Evolutionary conservation across 92 coral and sea anemone species (phyloP), one percentile per base, ranked within the genome.

Genomic region (Actinostola sp.): DNA sequence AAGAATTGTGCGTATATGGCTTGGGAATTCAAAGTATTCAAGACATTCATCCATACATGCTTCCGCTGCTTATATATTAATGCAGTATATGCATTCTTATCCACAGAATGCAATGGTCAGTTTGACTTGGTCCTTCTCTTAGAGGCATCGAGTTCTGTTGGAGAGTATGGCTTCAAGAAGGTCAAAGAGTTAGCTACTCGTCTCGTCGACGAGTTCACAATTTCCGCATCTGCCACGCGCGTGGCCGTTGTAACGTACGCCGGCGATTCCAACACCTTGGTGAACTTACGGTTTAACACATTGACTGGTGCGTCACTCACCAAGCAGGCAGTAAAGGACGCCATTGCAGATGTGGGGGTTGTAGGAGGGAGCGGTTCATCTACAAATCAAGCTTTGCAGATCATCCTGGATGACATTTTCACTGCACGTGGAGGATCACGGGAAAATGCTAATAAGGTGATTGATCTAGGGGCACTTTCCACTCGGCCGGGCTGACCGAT

Each of bases 201-300:
- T 13, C 82, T 89, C 8, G 76, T 86, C 31, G 83, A 82, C 42
- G 92, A 89, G 3, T 89, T 89, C 29, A 80, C 89, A 2, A 65
- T 89, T 28, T 32, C 60, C 0, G 70, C 41, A 16, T 31, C 48
- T 15, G 67, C 66, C 10, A 70, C 96, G 8, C 91, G 79, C 11
- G 86, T 86, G 15, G 85, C 92, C 36, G 29, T 89, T 25, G 67
- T 89, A 32, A 72, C 80, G 26, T 86, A 67, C 45, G 86, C 89
- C n/a, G 50, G n/a, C n/a, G n/a, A 75, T 35, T 38, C 67, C 17
- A 32, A 65, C 7, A 71, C 96, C 14, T 1, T 54, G 34, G 83
- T 74, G 3, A 66, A 82, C 28, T 53, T 63, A 45, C 78, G 87
- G 23, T 69, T 89, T 15, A 70, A 89, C 52, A 77, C 86, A 10